A percentile compares a stretch with the other conserved stretches of the same genome.
Evolutionary conservation across 2,113 vertebrate genomes (phyloP).

Genomic region (Theristicus caerulescens): DNA sequence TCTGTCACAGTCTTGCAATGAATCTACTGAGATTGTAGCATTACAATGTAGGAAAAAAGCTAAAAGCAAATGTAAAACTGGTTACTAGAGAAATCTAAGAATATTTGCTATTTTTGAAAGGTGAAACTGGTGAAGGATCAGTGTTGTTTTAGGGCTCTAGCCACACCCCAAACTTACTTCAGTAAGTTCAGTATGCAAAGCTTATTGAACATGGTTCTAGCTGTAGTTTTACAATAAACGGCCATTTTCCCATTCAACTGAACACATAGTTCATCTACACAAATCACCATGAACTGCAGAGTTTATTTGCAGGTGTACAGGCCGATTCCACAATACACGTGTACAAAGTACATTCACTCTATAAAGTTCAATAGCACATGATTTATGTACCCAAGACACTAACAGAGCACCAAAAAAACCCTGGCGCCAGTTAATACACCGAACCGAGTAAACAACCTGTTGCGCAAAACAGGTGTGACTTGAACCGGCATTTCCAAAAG

Average conservation of each 20-base stretch:
- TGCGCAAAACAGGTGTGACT: fast-evolving
- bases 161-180: background rate
- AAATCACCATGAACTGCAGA: fast-evolving
- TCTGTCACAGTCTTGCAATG: background rate
- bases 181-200: background rate
- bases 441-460: fast-evolving
- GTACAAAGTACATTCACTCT: fast-evolving
- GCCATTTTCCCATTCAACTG: background rate
- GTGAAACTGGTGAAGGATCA: background rate
- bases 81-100: background rate
- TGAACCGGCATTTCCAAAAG: fast-evolving
- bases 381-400: fast-evolving
- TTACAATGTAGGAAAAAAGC: background rate
- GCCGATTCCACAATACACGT: too few species aligned
- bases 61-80: background rate
- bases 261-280: background rate
- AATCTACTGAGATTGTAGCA: background rate
- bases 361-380: fast-evolving
- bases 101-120: background rate
- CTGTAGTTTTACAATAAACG: background rate
- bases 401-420: background rate
- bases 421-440: background rate
- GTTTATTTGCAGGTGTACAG: background rate
- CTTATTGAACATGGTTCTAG: background rate
- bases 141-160: background rate